Base-by-base conservation (phyloP, 2,113 vertebrate species). In the Corvus hawaiiensis region DNA sequence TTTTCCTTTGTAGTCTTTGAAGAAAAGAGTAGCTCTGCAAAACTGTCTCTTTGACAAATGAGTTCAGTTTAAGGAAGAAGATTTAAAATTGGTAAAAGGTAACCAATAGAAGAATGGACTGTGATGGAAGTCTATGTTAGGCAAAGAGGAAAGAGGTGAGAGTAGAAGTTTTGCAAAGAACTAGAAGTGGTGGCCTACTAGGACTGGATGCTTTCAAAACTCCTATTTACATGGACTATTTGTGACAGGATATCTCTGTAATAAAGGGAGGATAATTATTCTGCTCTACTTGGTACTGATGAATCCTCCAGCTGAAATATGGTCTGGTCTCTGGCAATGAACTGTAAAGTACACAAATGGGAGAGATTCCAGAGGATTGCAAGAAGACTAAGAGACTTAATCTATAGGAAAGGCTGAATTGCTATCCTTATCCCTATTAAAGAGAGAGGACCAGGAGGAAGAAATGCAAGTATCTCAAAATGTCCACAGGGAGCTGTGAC, bases 221-320 rank as follows among this genome's bases (percentile, higher is more conserved):
- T 89, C 10, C 62, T 63, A 15, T 79, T 94, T 78, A 62, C 15
- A 11, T 20, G 8, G 30, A 41, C 13, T 84, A 27, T 59, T 87
- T 89, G 35, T 91, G 84, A 63, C 39, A 74, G 26, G 80, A 0
- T 78, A 71, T 63, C 37, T 94, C 55, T 78, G 58, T 55, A 59
- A 72, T 84, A 48, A 5, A 78, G 43, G 21, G 48, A 35, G 21
- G 52, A 46, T 82, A 89, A 87, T 89, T 87, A 52, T 84, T 87
- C 77, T 84, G 81, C 74, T 91, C 69, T 59, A 78, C 64, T 82
- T 84, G 33, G 48, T 84, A 52, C 58, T 94, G 56, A 63, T 81
- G 52, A 84, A 52, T 84, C 21, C 81, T 92, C 27, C 35, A 95
- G 64, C 56, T 95, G 78, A 94, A 96, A 91, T 89, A 56, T 5